A percentile compares a stretch with the other conserved stretches of the same genome.
Evolutionary conservation across 2,797 vertebrate genomes (phyloP).

Genomic region (Helicolenus hilgendorfi): DNA sequence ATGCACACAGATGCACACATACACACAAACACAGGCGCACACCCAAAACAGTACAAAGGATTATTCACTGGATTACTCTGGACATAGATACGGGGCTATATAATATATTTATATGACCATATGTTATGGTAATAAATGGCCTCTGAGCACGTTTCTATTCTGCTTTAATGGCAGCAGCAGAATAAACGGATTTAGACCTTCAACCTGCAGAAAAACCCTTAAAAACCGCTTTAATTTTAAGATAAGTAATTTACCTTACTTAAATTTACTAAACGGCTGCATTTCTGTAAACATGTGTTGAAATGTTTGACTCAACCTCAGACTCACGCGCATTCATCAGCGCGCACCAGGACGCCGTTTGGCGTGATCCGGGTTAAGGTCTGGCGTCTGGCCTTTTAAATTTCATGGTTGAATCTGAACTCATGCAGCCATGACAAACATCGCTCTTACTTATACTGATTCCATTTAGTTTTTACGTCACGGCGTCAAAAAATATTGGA

Average conservation of each 20-base stretch:
- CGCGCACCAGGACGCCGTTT: conserved; percentile 55
- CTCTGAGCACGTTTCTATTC: conserved; percentile 9
- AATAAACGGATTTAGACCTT: conserved; percentile 41
- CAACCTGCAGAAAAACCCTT: conserved; percentile 20
- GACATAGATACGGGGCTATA: conserved; percentile 31
- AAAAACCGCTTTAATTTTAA: background rate
- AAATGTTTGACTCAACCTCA: conserved; percentile 8
- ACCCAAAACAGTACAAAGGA: background rate
- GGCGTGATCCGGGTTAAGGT: conserved; percentile 63
- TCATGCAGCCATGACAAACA: conserved; percentile 63
- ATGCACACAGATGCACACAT: background rate
- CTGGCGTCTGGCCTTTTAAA: conserved; percentile 81
- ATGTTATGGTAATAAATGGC: conserved; percentile 56
- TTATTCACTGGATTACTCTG: conserved; percentile 24
- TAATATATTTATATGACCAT: conserved; percentile 34
- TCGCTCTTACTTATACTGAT: background rate
- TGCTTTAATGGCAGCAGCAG: conserved; percentile 16
- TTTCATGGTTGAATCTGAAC: conserved; percentile 87
- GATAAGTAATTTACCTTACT: background rate
- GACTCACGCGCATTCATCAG: conserved; percentile 21
- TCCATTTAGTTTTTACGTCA: background rate
- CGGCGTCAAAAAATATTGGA: background rate
- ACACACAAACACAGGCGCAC: background rate
- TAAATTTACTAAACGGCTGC: background rate
- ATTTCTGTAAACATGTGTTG: conserved; percentile 9